Percentiles rank a stretch among this genome's conserved stretches.
phyloP scores from a whole-genome alignment of 2,888 invertebrate genomes.

The Parochlus steinenii region DNA sequence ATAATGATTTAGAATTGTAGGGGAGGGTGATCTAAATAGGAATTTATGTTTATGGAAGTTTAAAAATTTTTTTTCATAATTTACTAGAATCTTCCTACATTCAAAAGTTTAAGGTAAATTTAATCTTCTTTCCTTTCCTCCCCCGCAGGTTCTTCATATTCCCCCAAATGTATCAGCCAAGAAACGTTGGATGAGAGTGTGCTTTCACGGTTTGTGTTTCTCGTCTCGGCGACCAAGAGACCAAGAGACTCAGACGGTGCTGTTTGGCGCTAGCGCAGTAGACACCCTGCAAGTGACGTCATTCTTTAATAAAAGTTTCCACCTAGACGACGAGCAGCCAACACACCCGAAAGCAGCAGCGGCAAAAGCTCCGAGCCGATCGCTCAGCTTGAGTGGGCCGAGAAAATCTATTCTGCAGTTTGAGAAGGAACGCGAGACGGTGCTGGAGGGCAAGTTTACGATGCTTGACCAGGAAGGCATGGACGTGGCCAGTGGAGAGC shows the following conservation, averaged over 20 bases:
- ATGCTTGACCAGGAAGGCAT: not conserved
- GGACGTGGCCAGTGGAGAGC: not conserved
- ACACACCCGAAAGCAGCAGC: not conserved
- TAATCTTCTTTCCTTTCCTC: too few relatives aligned
- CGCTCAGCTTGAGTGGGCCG: too few relatives aligned
- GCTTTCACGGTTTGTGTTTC: constrained; percentile 10
- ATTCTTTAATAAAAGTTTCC: constrained; percentile 6
- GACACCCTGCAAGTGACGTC: constrained; percentile 5
- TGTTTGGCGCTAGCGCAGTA: constrained; percentile 2
- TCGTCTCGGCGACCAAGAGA: constrained; percentile 2
- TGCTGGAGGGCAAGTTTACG: not conserved
- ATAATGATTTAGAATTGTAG: too few relatives aligned
- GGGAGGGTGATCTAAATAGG: too few relatives aligned
- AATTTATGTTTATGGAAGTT: too few relatives aligned
- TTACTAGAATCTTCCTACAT: too few relatives aligned
- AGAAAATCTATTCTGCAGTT: too few relatives aligned
- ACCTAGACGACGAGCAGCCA: not conserved
- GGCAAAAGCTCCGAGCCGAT: not conserved
- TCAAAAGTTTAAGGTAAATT: too few relatives aligned
- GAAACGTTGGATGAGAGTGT: constrained; percentile 10
- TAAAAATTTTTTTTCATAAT: too few relatives aligned
- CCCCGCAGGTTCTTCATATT: too few relatives aligned
- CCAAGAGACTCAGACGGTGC: constrained; percentile 5
- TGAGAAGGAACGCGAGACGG: too few relatives aligned
- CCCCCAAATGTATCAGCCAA: too few relatives aligned